Conservation (phyloP, 2,797 vertebrate genomes). For the Crocidura indochinensis region DNA sequence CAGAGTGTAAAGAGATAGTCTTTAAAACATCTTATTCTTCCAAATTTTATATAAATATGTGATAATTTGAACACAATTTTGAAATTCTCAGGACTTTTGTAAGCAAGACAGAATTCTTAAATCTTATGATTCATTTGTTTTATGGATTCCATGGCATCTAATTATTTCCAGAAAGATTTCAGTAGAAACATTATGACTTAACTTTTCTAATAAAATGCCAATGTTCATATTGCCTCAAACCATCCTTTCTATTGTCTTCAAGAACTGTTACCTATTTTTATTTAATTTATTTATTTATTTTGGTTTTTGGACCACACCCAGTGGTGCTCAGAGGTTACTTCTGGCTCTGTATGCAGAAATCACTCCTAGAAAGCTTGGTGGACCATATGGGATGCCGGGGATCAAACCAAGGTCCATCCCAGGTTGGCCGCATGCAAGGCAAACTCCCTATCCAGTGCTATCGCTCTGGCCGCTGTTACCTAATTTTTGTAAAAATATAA, state of each 20-base stretch:
- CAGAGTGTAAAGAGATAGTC: background rate
- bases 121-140: slow-evolving; percentile 53
- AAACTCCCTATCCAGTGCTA: too few species aligned
- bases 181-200: slow-evolving; percentile 48
- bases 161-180: slow-evolving; percentile 44
- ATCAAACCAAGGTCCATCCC: too few species aligned
- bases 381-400: too few species aligned
- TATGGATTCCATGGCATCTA: too few species aligned
- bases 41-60: slow-evolving; percentile 49
- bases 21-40: slow-evolving; percentile 45
- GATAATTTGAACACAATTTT: background rate
- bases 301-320: too few species aligned
- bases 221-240: slow-evolving; percentile 43
- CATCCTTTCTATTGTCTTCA: slow-evolving; percentile 50
- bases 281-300: background rate
- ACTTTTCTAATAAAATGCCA: slow-evolving; percentile 68
- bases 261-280: slow-evolving; percentile 43
- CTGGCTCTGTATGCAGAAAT: too few species aligned
- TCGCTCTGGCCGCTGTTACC: too few species aligned
- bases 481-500: too few species aligned
- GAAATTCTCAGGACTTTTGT: background rate
- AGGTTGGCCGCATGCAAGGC: too few species aligned
- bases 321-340: too few species aligned
- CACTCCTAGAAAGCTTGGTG: too few species aligned
- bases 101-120: background rate